Evolutionary conservation across 35 echinoderm and acorn worm species (phyloP).

Genomic region (Ophioderma brevispina): DNA sequence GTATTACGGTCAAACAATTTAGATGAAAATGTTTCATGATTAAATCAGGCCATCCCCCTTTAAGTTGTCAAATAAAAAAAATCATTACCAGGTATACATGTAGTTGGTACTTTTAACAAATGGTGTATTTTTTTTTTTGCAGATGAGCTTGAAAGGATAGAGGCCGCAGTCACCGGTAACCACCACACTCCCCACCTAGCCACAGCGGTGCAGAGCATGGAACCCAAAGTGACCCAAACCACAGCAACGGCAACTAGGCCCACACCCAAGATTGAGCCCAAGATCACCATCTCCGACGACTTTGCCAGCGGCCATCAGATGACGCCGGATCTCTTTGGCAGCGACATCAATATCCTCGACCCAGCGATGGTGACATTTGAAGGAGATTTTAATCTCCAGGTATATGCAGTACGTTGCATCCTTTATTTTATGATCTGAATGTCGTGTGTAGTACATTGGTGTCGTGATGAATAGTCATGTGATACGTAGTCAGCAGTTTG

Average conservation of each 20-base stretch:
- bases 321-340: constrained; percentile 43
- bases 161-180: constrained; percentile 54
- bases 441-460: background rate
- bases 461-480: no score
- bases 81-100: no score
- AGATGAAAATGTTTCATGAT: no score
- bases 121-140: constrained; percentile 6
- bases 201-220: constrained; percentile 18
- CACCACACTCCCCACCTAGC: constrained; percentile 11
- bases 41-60: no score
- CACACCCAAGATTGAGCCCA: constrained; percentile 7
- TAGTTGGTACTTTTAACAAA: no score
- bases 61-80: no score
- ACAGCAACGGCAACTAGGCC: constrained; percentile 40
- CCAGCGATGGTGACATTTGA: constrained; percentile 58
- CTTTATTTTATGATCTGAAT: background rate
- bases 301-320: constrained; percentile 15
- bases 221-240: constrained; percentile 12
- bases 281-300: background rate
- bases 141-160: constrained; percentile 88
- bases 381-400: constrained; percentile 79
- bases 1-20: no score
- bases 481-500: no score
- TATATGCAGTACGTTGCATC: constrained; percentile 31
- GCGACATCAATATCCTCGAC: constrained; percentile 65